A percentile compares a stretch with the other conserved stretches of the same genome.
Evolutionary conservation across 1,140 invertebrate genomes (phyloP).

Genomic region (Drosophila lowei): DNA sequence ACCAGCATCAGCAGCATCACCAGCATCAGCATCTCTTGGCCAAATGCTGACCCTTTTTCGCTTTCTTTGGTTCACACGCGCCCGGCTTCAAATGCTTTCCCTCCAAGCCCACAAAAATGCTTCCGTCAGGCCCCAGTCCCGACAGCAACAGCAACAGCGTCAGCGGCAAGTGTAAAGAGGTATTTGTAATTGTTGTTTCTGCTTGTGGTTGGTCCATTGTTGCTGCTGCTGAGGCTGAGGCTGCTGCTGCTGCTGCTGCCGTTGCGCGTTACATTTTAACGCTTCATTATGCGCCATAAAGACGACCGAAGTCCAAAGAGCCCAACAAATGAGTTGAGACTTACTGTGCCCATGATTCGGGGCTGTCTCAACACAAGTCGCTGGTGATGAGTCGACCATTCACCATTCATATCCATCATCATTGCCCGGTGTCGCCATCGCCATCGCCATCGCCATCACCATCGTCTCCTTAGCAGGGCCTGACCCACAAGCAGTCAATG

Average conservation of each 20-base stretch:
- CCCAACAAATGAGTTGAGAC: slow-evolving; percentile 56
- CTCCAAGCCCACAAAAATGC: slow-evolving; percentile 69
- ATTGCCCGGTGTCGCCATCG: slow-evolving; percentile 46
- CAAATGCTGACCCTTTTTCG: slow-evolving; percentile 67
- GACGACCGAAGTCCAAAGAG: slow-evolving; percentile 27
- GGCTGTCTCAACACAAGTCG: slow-evolving; percentile 16
- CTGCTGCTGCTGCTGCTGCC: slow-evolving; percentile 23
- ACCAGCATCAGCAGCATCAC: slow-evolving; percentile 24
- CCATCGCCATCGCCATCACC: slow-evolving; percentile 36
- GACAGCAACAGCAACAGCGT: too few relatives aligned
- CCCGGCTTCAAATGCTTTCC: slow-evolving; percentile 69
- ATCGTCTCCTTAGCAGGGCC: slow-evolving; percentile 26
- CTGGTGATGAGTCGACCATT: slow-evolving; percentile 52
- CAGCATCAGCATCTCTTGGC: slow-evolving; percentile 43
- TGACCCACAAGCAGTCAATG: slow-evolving; percentile 21
- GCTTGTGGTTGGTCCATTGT: slow-evolving; percentile 31
- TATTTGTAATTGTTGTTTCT: slow-evolving; percentile 74
- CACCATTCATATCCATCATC: slow-evolving; percentile 56
- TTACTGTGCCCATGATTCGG: slow-evolving; percentile 68
- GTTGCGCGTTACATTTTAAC: slow-evolving; percentile 78
- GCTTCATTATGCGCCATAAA: slow-evolving; percentile 77
- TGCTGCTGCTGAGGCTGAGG: neutral
- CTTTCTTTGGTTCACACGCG: slow-evolving; percentile 80
- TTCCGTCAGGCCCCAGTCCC: slow-evolving; percentile 65
- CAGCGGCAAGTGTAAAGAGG: slow-evolving; percentile 65